Evolutionary conservation across 2,113 vertebrate species (phyloP).

Genomic region (Pseudonaja textilis): DNA sequence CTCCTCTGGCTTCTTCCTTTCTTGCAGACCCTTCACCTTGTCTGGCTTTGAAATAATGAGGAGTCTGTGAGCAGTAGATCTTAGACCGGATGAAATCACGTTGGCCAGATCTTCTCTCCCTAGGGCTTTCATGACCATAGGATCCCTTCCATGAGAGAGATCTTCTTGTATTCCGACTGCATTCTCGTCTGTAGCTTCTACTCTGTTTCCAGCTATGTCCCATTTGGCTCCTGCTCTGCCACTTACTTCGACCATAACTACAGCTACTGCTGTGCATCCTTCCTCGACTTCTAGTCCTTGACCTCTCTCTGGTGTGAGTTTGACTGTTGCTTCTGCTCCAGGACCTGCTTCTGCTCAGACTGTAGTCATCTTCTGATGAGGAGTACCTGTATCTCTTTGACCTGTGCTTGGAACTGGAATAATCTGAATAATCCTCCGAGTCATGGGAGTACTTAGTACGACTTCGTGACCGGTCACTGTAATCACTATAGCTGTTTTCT

Average conservation of each 20-base stretch:
- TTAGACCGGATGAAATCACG: constrained; percentile 91
- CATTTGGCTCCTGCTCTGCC: constrained; percentile 78
- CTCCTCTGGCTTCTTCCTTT: constrained; percentile 71
- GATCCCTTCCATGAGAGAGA: constrained; percentile 78
- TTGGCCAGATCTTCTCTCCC: constrained; percentile 70
- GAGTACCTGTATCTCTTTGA: constrained; percentile 83
- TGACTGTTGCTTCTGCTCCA: constrained; percentile 80
- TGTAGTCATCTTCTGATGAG: constrained; percentile 82
- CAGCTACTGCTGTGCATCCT: constrained; percentile 88
- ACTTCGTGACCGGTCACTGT: constrained; percentile 80
- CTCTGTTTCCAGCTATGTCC: constrained; percentile 78
- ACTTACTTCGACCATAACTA: constrained; percentile 80
- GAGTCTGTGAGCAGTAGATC: constrained; percentile 94
- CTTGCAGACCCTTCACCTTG: constrained; percentile 64
- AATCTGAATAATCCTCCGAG: constrained; percentile 86
- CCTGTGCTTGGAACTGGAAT: constrained; percentile 79
- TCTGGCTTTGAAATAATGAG: constrained; percentile 75
- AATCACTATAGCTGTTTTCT: constrained; percentile 89
- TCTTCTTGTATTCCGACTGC: constrained; percentile 80
- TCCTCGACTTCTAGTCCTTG: constrained; percentile 76
- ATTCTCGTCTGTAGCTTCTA: constrained; percentile 85
- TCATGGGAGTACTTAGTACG: constrained; percentile 81
- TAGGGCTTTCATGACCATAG: constrained; percentile 77
- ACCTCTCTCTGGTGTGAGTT: constrained; percentile 68
- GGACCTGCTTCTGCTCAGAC: constrained; percentile 79